Percentiles rank a stretch among this genome's conserved stretches.
phyloP scores from a whole-genome alignment of 2,113 vertebrate genomes.

The Bungarus multicinctus region DNA sequence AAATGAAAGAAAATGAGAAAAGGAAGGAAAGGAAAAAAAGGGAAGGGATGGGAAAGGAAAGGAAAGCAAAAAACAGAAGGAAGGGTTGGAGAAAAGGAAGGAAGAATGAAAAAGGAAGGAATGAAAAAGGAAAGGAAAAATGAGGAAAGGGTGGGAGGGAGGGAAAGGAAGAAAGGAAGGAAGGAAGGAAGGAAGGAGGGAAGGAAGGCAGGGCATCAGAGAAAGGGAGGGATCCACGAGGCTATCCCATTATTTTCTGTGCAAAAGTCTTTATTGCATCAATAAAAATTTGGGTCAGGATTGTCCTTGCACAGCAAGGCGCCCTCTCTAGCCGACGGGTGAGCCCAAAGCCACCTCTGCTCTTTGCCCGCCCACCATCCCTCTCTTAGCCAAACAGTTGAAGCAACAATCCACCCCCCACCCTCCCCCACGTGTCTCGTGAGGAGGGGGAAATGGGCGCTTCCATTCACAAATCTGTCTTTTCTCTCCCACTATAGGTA shows the following conservation, averaged over 20 bases:
- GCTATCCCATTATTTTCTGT: not conserved
- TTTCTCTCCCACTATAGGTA: not conserved
- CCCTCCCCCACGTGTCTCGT: rapidly evolving
- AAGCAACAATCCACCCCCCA: not conserved
- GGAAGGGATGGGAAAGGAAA: no score
- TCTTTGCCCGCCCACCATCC: not conserved
- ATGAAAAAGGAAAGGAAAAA: no score
- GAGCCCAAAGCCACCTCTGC: not conserved
- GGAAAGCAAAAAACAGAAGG: no score
- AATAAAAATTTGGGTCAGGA: not conserved
- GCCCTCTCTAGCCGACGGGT: not conserved
- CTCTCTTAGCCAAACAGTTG: not conserved
- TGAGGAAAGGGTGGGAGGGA: no score
- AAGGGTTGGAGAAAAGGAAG: no score
- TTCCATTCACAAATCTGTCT: not conserved
- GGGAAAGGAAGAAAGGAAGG: not conserved
- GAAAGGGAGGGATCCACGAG: not conserved
- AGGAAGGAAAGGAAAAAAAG: no score
- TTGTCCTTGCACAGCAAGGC: not conserved
- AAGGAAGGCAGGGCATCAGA: not conserved
- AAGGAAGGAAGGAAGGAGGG: not conserved
- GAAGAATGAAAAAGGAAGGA: no score
- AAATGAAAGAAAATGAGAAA: no score
- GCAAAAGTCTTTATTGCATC: not conserved
- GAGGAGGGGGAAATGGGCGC: not conserved